These are phyloP conservation scores for Ophioninae sp. DNA, from an alignment of 2,888 invertebrate genomes.

Conservation along the genomic window DNA sequence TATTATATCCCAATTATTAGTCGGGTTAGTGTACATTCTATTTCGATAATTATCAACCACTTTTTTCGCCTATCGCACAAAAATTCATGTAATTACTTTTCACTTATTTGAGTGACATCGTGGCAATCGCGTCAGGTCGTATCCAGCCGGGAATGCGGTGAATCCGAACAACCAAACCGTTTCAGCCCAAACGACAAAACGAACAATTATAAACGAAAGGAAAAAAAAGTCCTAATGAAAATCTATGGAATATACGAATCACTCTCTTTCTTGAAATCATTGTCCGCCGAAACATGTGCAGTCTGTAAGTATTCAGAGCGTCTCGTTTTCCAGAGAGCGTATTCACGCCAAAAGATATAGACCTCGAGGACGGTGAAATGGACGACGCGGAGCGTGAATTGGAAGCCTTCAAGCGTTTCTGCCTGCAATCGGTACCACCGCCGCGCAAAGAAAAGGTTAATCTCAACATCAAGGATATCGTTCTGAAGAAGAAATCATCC, in stretches of 20 bases:
- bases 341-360: conserved; percentile 90
- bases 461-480: conserved; percentile 90
- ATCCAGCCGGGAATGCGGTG: background rate
- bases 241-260: background rate
- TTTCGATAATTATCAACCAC: conserved; percentile 24
- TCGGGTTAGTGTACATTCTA: conserved; percentile 34
- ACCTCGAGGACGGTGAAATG: conserved; percentile 89
- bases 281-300: conserved; percentile 53
- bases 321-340: conserved; percentile 84
- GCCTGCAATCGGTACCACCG: conserved; percentile 91
- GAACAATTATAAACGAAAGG: background rate
- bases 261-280: conserved; percentile 31
- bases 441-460: conserved; percentile 90
- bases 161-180: background rate
- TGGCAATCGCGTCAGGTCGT: conserved; percentile 6
- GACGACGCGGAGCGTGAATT: conserved; percentile 91
- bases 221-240: background rate
- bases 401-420: conserved; percentile 94
- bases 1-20: conserved; percentile 57
- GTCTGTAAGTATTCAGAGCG: conserved; percentile 75
- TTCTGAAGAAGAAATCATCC: conserved; percentile 84
- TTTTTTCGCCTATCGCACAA: conserved; percentile 10
- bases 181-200: background rate
- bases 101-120: background rate
- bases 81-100: conserved; percentile 8